These are phyloP conservation scores for Malurus splendens DNA, from an alignment of 2,797 vertebrate genomes.

Conservation along the genomic window DNA sequence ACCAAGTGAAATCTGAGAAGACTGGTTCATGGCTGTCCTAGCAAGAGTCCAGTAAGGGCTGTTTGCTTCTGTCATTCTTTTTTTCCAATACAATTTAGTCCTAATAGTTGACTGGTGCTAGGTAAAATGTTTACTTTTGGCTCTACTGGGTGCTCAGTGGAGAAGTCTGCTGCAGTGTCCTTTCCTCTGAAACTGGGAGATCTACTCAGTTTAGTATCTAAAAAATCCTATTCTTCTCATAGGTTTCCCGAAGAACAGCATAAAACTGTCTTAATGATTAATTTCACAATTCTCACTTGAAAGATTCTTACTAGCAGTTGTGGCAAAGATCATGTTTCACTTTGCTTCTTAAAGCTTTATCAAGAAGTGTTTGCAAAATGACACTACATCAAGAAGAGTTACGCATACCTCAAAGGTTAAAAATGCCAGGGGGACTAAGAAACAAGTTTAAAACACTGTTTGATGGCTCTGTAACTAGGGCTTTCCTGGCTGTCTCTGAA, in stretches of 20 bases:
- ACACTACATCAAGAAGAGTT: neutral
- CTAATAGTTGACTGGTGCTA: neutral
- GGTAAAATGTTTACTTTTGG: neutral
- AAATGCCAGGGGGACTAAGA: neutral
- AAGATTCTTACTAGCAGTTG: neutral
- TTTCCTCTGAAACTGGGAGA: neutral
- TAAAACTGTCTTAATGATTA: neutral
- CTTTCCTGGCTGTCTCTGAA: neutral
- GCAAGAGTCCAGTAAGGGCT: neutral
- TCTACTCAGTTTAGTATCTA: neutral
- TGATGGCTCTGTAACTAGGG: neutral
- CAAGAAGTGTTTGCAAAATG: neutral
- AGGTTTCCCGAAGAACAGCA: neutral
- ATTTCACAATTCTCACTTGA: neutral
- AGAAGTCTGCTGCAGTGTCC: neutral
- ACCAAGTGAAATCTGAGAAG: neutral
- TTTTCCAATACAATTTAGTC: neutral
- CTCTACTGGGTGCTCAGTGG: neutral
- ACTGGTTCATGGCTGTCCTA: neutral
- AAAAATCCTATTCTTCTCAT: neutral
- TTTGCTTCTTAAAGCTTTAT: neutral
- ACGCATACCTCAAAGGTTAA: neutral
- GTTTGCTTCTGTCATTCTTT: neutral
- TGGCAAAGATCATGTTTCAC: neutral
- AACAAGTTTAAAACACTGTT: neutral